A percentile compares a stretch with the other conserved stretches of the same genome.
Evolutionary conservation across 1,140 invertebrate species (phyloP).

Genomic region (Cecropterus lyciades): DNA sequence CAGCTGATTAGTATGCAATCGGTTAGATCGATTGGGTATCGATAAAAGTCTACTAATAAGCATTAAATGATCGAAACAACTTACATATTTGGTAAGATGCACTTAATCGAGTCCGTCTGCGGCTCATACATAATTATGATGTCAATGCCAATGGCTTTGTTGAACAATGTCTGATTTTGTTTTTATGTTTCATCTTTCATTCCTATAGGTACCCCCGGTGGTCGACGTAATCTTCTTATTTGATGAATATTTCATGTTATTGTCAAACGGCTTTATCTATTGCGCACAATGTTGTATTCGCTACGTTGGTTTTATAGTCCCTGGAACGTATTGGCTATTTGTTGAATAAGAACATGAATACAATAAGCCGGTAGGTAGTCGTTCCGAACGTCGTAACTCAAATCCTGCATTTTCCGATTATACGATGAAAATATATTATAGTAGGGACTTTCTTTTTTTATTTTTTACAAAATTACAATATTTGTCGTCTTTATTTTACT

Average conservation of each 20-base stretch:
- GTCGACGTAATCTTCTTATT: constrained; percentile 43
- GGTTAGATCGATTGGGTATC: constrained; percentile 1
- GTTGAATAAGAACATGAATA: constrained; percentile 30
- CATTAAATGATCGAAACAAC: neutral
- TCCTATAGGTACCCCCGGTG: constrained; percentile 23
- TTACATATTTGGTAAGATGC: constrained; percentile 21
- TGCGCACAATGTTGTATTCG: constrained; percentile 60
- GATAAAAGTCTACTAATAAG: constrained; percentile 1
- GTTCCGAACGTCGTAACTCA: constrained; percentile 17
- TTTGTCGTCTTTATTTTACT: too few species aligned
- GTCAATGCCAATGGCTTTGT: constrained; percentile 22
- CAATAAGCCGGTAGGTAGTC: constrained; percentile 27
- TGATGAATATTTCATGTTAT: constrained; percentile 75
- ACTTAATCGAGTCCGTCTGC: constrained; percentile 4
- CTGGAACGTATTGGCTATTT: constrained; percentile 43
- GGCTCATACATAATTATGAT: constrained; percentile 32
- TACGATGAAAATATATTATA: neutral
- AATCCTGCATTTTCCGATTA: constrained; percentile 11
- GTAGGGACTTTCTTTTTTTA: neutral
- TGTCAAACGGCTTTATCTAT: constrained; percentile 69
- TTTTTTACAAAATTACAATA: neutral
- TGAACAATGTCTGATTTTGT: constrained; percentile 28
- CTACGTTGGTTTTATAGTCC: constrained; percentile 58
- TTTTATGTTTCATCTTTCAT: constrained; percentile 31
- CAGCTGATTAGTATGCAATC: too few species aligned